Evolutionary conservation across 1,140 invertebrate species (phyloP).

Genomic region (Cydia fagiglandana): DNA sequence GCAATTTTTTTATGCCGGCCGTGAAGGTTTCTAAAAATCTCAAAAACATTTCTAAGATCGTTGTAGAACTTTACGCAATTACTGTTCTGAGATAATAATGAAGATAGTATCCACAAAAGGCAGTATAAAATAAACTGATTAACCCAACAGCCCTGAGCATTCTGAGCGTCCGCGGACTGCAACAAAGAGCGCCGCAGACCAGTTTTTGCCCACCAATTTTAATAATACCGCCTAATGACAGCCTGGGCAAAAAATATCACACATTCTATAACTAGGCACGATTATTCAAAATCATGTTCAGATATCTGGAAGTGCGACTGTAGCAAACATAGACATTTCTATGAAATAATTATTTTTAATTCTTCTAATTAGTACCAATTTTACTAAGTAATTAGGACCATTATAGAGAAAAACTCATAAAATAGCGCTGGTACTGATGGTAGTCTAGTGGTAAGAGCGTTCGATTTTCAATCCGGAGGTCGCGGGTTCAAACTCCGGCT

Average conservation of each 20-base stretch:
- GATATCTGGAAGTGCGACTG: not conserved
- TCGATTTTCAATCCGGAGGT: too few relatives aligned
- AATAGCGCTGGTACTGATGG: too few relatives aligned
- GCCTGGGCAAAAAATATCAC: conserved; percentile 18
- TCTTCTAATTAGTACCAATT: too few relatives aligned
- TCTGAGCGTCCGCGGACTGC: not conserved
- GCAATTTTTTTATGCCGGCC: too few relatives aligned
- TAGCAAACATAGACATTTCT: too few relatives aligned
- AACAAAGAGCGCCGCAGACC: conserved; percentile 1
- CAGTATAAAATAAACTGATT: conserved; percentile 8
- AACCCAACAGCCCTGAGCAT: conserved; percentile 4
- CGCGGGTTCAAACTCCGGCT: too few relatives aligned
- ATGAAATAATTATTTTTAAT: too few relatives aligned
- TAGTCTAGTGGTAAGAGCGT: too few relatives aligned
- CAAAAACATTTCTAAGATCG: not conserved
- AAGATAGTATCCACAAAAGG: not conserved
- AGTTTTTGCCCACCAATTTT: conserved; percentile 15
- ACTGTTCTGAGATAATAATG: not conserved
- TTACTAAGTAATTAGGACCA: too few relatives aligned
- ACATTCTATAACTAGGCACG: conserved; percentile 27
- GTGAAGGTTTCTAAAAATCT: not conserved
- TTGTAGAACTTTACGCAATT: not conserved
- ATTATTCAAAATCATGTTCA: conserved; percentile 4
- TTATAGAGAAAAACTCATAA: too few relatives aligned
- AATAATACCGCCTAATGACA: conserved; percentile 29